A percentile compares a stretch with the other conserved stretches of the same genome.
Conservation (phyloP, 2,113 vertebrate species). For the Clinocottus analis region DNA sequence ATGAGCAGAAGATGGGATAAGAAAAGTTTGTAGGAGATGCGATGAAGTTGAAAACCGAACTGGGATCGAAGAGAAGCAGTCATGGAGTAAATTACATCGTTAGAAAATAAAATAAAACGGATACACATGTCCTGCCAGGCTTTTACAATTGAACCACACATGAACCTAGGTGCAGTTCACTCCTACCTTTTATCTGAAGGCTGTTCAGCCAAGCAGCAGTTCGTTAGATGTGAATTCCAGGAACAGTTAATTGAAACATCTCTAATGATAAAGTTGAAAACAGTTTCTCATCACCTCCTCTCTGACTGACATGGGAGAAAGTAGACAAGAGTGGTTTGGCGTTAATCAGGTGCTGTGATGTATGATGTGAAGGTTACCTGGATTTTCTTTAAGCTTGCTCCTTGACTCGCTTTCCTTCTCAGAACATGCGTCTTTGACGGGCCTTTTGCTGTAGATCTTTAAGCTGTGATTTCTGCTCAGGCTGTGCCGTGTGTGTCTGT, state of each 20-base stretch:
- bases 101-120: constrained; percentile 11
- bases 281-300: constrained; percentile 30
- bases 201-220: constrained; percentile 8
- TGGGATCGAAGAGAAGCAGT: constrained; percentile 6
- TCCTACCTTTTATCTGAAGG: constrained; percentile 17
- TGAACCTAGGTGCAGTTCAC: constrained; percentile 16
- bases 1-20: not conserved
- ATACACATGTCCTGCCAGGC: not conserved
- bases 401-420: constrained; percentile 9
- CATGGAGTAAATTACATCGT: constrained; percentile 18
- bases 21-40: constrained; percentile 1
- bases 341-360: constrained; percentile 36
- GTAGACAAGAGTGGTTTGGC: not conserved
- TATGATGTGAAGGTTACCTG: constrained; percentile 25
- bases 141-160: constrained; percentile 6
- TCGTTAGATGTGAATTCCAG: constrained; percentile 13
- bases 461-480: constrained; percentile 56
- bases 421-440: constrained; percentile 41
- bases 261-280: constrained; percentile 34
- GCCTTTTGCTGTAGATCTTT: constrained; percentile 36
- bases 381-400: constrained; percentile 16
- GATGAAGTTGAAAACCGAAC: constrained; percentile 10
- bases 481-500: constrained; percentile 27
- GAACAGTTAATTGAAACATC: constrained; percentile 36
- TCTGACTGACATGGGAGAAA: constrained; percentile 24